phyloP scores from a whole-genome alignment of 2,113 vertebrate species.

The Ancistrus triradiatus region DNA sequence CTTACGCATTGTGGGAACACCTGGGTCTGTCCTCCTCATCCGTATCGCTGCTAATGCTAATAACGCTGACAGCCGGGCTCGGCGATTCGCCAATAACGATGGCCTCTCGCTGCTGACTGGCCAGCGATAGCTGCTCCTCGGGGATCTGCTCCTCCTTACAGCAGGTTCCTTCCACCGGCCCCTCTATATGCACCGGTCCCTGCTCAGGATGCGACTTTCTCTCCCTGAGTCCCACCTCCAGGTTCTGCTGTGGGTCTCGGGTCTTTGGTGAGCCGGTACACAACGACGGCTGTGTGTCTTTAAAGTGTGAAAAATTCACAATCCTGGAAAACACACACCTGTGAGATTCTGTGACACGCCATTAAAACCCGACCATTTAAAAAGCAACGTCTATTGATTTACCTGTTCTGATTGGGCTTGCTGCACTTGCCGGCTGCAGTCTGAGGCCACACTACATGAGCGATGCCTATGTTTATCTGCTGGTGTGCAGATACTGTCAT shows the following conservation, averaged over 20 bases:
- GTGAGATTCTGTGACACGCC: not conserved
- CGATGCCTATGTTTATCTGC: conserved; percentile 91
- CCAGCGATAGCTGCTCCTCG: conserved; percentile 49
- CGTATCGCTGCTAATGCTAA: conserved; percentile 91
- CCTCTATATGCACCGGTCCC: conserved; percentile 61
- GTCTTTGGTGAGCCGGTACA: conserved; percentile 81
- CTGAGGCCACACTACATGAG: conserved; percentile 95
- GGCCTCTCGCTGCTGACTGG: conserved; percentile 66
- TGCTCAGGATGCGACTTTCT: conserved; percentile 58
- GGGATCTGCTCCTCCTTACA: conserved; percentile 64
- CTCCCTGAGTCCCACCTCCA: conserved; percentile 38
- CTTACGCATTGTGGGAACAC: conserved; percentile 79
- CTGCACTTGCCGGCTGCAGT: conserved; percentile 81
- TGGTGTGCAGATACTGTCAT: conserved; percentile 89
- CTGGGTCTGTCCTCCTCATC: conserved; percentile 74
- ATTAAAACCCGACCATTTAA: not conserved
- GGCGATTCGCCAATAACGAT: conserved; percentile 82
- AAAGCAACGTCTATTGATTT: not conserved
- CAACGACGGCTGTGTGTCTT: conserved; percentile 74
- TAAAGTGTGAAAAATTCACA: conserved; percentile 75
- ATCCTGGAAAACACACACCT: conserved; percentile 63
- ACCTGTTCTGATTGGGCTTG: conserved; percentile 88
- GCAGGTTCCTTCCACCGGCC: conserved; percentile 65
- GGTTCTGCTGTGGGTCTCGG: conserved; percentile 65
- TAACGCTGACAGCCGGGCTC: conserved; percentile 85